Percentiles rank a stretch among this genome's conserved stretches.
Evolutionary conservation across 2,113 vertebrate genomes (phyloP).

Genomic region (Mola mola): DNA sequence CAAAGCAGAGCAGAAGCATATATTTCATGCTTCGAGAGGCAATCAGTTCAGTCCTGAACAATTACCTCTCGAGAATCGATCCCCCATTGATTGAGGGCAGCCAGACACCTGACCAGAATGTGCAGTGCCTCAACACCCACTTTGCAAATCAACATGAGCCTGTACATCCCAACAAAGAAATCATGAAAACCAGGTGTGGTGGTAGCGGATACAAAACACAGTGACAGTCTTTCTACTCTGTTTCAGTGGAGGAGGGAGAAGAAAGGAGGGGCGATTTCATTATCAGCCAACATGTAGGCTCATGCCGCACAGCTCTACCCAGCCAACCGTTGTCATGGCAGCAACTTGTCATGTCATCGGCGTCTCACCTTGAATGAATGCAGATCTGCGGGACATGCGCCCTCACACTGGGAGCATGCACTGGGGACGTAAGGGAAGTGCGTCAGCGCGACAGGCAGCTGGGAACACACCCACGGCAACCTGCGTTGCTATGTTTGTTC

Average conservation of each 20-base stretch:
- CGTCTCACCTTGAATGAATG: constrained; percentile 80
- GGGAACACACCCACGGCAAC: constrained; percentile 74
- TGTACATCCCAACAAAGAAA: background rate
- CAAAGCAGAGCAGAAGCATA: constrained; percentile 31
- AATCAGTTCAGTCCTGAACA: constrained; percentile 57
- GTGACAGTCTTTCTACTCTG: constrained; percentile 10
- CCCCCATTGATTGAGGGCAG: constrained; percentile 58
- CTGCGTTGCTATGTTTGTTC: constrained; percentile 43
- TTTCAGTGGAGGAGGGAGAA: constrained; percentile 36
- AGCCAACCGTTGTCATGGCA: constrained; percentile 79
- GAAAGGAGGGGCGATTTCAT: constrained; percentile 63
- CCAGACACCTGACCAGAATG: constrained; percentile 54
- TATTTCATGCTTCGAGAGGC: constrained; percentile 44
- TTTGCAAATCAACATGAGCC: constrained; percentile 9
- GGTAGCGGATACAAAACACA: background rate
- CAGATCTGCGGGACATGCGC: constrained; percentile 65
- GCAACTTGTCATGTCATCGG: constrained; percentile 74
- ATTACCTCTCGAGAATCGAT: constrained; percentile 53
- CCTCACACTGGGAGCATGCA: constrained; percentile 37
- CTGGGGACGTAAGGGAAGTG: constrained; percentile 50
- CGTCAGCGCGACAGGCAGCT: constrained; percentile 67
- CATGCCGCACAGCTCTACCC: constrained; percentile 61
- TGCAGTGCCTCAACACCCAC: constrained; percentile 19
- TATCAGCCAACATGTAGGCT: constrained; percentile 62
- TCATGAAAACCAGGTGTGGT: background rate